Evolutionary conservation across 2,797 vertebrate species (phyloP).

Genomic region (Enteromius trimaculatus): DNA sequence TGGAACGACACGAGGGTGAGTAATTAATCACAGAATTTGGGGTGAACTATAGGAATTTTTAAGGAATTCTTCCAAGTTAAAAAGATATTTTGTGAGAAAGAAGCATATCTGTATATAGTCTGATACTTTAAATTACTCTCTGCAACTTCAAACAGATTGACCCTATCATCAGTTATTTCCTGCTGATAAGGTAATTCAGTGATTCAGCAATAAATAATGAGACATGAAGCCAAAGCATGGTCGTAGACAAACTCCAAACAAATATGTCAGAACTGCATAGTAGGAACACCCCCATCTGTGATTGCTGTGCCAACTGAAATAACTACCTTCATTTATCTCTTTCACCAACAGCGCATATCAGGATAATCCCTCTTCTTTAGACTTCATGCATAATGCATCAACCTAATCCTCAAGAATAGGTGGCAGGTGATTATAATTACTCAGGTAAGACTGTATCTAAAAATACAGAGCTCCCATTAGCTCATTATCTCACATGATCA

Average conservation of each 20-base stretch:
- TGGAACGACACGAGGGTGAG: too few species aligned
- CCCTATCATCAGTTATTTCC: not conserved
- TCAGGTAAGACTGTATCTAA: constrained; percentile 41
- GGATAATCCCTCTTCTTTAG: constrained; percentile 46
- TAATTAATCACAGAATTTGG: too few species aligned
- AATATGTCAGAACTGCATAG: constrained; percentile 45
- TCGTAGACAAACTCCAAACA: constrained; percentile 39
- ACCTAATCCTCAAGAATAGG: constrained; percentile 52
- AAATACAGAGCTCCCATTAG: constrained; percentile 39
- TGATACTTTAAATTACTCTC: constrained; percentile 2
- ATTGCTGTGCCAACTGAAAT: constrained; percentile 52
- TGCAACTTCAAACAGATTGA: constrained; percentile 15
- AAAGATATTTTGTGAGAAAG: not conserved
- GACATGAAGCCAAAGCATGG: constrained; percentile 43
- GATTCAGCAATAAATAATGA: constrained; percentile 41
- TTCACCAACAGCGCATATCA: constrained; percentile 48
- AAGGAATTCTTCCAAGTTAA: not conserved
- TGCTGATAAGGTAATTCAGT: constrained; percentile 10
- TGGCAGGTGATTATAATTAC: constrained; percentile 57
- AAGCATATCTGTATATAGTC: not conserved
- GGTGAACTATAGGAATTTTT: too few species aligned
- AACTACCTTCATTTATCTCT: constrained; percentile 55
- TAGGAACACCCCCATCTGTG: constrained; percentile 49
- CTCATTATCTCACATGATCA: constrained; percentile 43
- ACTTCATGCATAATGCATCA: constrained; percentile 59